These are phyloP conservation scores for Xenops minutus DNA, from an alignment of 2,797 vertebrate genomes.

Conservation along the genomic window DNA sequence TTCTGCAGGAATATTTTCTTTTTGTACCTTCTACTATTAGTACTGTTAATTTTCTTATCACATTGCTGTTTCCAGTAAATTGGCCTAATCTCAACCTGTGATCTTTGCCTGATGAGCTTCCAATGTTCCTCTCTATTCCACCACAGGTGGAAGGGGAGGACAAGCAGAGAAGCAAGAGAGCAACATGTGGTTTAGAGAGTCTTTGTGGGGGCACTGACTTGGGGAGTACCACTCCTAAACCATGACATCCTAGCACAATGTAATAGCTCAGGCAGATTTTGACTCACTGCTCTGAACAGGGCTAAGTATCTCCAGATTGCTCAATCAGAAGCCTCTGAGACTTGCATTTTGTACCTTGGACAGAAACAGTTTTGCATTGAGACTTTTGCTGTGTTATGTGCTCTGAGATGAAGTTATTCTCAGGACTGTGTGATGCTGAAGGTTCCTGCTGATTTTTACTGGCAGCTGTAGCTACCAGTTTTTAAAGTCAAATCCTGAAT, in stretches of 20 bases:
- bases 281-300: neutral
- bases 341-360: neutral
- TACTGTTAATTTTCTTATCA: neutral
- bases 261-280: neutral
- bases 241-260: neutral
- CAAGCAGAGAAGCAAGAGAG: rapidly evolving
- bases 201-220: rapidly evolving
- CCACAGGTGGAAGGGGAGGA: rapidly evolving
- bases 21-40: neutral
- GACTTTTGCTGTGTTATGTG: neutral
- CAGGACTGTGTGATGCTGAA: neutral
- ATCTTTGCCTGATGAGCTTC: neutral
- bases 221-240: neutral
- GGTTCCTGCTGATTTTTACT: neutral
- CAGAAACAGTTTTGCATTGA: neutral
- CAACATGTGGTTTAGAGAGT: neutral
- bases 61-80: neutral
- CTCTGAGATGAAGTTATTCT: neutral
- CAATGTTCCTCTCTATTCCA: neutral
- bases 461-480: neutral
- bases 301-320: neutral
- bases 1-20: neutral
- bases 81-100: neutral
- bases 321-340: neutral
- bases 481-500: neutral